These are phyloP conservation scores for Bombyx mandarina DNA, from an alignment of 1,140 invertebrate species.

Conservation along the genomic window DNA sequence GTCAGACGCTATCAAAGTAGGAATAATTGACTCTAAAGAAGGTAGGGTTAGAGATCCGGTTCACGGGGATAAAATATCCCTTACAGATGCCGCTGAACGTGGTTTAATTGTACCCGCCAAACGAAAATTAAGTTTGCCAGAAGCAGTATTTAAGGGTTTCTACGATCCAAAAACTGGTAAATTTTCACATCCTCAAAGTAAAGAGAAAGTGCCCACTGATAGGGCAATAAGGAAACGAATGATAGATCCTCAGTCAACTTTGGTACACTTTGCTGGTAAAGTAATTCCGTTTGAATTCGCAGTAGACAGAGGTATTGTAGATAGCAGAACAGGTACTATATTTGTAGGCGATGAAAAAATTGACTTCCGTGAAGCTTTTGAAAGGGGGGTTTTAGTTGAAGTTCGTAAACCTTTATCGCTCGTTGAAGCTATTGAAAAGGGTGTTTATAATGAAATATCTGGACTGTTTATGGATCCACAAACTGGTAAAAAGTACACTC, in stretches of 20 bases:
- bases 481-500: slow-evolving; percentile 80
- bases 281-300: slow-evolving; percentile 87
- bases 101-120: slow-evolving; percentile 87
- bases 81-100: slow-evolving; percentile 84
- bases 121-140: slow-evolving; percentile 85
- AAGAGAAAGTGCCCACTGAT: slow-evolving; percentile 82
- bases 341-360: slow-evolving; percentile 76
- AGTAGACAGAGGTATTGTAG: slow-evolving; percentile 83
- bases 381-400: slow-evolving; percentile 86
- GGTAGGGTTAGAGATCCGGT: slow-evolving; percentile 84
- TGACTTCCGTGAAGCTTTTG: slow-evolving; percentile 89
- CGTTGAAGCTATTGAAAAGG: slow-evolving; percentile 87
- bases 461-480: slow-evolving; percentile 86
- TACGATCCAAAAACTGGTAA: slow-evolving; percentile 82
- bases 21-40: slow-evolving; percentile 85
- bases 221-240: slow-evolving; percentile 83
- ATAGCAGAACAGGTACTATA: slow-evolving; percentile 81
- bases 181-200: slow-evolving; percentile 78
- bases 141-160: slow-evolving; percentile 89
- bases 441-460: slow-evolving; percentile 82
- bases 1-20: slow-evolving; percentile 84
- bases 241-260: slow-evolving; percentile 84
- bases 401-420: slow-evolving; percentile 85
- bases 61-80: slow-evolving; percentile 79
- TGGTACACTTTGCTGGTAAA: slow-evolving; percentile 81